Conservation (phyloP, 2,113 vertebrate genomes). For the Lophochroa leadbeateri region DNA sequence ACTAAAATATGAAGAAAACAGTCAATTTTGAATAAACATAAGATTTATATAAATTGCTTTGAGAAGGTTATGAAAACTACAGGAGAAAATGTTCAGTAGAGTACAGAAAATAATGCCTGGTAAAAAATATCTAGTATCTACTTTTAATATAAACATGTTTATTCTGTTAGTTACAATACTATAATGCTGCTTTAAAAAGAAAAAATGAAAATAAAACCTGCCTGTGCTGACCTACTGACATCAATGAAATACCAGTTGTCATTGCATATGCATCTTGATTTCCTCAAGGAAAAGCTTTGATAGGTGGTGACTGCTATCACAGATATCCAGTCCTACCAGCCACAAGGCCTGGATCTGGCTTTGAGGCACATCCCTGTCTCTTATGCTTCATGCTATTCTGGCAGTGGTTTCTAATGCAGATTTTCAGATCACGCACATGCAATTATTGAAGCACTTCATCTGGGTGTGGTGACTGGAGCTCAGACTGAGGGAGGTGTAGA, state of each 20-base stretch:
- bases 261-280: background rate
- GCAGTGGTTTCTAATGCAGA: background rate
- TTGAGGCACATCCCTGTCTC: background rate
- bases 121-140: background rate
- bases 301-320: background rate
- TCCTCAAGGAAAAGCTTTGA: background rate
- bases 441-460: background rate
- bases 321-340: background rate
- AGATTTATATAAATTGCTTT: background rate
- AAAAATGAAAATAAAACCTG: background rate
- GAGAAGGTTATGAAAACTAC: background rate
- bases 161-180: background rate
- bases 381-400: background rate
- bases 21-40: background rate
- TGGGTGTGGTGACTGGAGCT: background rate
- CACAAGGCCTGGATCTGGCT: background rate
- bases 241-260: constrained; percentile 4
- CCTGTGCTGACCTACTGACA: background rate
- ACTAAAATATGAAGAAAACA: background rate
- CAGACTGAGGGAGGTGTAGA: background rate
- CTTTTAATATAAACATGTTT: background rate
- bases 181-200: background rate
- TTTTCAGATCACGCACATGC: background rate
- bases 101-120: background rate
- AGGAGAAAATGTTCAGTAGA: background rate